Evolutionary conservation across 2,797 vertebrate genomes (phyloP).

Genomic region (Perodicticus potto): DNA sequence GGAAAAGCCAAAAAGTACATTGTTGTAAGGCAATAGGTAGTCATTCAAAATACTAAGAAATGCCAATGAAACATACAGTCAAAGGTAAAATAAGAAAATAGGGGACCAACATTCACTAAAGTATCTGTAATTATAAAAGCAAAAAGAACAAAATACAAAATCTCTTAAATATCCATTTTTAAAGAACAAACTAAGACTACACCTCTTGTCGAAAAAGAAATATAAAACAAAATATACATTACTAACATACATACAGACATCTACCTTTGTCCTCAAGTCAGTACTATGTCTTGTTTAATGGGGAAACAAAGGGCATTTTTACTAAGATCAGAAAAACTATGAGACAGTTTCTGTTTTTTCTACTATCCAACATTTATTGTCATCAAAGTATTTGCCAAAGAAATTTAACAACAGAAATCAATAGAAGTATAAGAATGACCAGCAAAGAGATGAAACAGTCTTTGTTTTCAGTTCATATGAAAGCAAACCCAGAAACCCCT

Average conservation of each 20-base stretch:
- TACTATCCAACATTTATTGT: not conserved
- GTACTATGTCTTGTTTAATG: not conserved
- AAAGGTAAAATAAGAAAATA: not conserved
- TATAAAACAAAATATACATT: not conserved
- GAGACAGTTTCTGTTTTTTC: not conserved
- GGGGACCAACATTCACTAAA: not conserved
- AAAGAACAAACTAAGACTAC: not conserved
- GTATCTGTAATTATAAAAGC: not conserved
- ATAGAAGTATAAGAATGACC: not conserved
- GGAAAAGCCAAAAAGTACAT: not conserved
- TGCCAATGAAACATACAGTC: not conserved
- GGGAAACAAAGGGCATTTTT: not conserved
- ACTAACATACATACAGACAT: not conserved
- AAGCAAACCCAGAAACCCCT: not conserved
- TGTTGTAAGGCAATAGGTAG: not conserved
- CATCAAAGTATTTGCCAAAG: not conserved
- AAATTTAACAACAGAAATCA: slow-evolving; percentile 24
- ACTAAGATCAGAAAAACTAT: not conserved
- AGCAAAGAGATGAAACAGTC: not conserved
- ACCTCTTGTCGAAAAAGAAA: not conserved
- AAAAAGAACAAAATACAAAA: not conserved
- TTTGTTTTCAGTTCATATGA: not conserved
- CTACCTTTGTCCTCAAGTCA: not conserved
- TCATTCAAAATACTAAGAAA: not conserved
- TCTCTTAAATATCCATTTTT: not conserved